Conservation (phyloP, 2,797 vertebrate genomes). For the Falco naumanni region DNA sequence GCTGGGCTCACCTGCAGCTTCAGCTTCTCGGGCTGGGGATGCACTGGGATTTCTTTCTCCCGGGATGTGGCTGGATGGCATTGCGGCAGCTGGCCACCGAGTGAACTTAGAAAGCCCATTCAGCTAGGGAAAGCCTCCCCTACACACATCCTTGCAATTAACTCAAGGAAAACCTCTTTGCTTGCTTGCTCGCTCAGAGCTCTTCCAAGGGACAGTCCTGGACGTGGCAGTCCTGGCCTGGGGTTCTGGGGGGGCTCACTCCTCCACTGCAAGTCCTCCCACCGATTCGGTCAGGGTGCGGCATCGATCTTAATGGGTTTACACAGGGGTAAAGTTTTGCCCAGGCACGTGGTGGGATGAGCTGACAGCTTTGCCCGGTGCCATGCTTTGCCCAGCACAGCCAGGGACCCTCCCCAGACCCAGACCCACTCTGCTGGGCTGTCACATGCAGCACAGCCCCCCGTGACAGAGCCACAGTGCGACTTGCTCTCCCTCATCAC, state of each 20-base stretch:
- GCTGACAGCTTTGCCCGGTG: not conserved
- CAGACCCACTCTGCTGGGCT: not conserved
- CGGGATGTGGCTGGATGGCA: rapidly evolving
- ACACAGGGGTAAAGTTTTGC: rapidly evolving
- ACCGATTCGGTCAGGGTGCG: rapidly evolving
- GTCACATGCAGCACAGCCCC: not conserved
- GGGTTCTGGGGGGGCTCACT: not conserved
- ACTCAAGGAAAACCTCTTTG: not conserved
- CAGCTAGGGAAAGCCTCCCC: not conserved
- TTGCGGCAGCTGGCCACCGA: not conserved
- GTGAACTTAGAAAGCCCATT: not conserved
- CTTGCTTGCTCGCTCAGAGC: not conserved
- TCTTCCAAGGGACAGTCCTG: not conserved
- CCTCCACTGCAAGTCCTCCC: not conserved
- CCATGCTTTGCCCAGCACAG: not conserved
- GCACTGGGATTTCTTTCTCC: not conserved
- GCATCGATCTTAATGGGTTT: not conserved
- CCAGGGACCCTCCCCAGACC: not conserved
- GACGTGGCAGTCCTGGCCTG: not conserved
- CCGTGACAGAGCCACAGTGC: rapidly evolving
- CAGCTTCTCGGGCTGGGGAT: not conserved
- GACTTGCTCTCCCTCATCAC: not conserved
- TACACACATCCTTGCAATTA: rapidly evolving
- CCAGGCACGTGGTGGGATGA: not conserved
- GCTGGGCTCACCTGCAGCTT: not conserved